These are phyloP conservation scores for Dromas ardeola DNA, from an alignment of 2,113 vertebrate genomes.

Conservation along the genomic window DNA sequence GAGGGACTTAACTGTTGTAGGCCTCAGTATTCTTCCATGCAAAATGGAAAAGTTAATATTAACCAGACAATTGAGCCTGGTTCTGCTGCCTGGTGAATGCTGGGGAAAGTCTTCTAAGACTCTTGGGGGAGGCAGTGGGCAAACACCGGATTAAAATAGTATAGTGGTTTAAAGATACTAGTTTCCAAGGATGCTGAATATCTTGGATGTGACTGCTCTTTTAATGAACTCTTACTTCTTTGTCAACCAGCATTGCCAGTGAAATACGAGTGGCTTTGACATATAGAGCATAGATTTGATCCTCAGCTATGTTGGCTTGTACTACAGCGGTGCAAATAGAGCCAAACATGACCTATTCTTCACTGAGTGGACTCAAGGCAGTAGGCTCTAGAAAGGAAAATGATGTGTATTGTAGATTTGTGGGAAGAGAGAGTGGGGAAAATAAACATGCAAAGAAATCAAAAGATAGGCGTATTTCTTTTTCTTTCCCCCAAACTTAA, in stretches of 20 bases:
- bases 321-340: not conserved
- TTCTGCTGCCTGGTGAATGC: not conserved
- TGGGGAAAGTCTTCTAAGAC: not conserved
- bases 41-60: not conserved
- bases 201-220: not conserved
- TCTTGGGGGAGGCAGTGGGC: not conserved
- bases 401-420: not conserved
- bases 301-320: not conserved
- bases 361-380: not conserved
- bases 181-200: not conserved
- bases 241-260: not conserved
- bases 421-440: not conserved
- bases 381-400: not conserved
- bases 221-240: not conserved
- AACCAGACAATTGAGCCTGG: not conserved
- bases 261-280: not conserved
- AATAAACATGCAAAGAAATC: constrained; percentile 18
- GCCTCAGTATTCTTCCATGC: not conserved
- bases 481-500: constrained; percentile 19
- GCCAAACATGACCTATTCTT: not conserved
- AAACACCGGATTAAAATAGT: not conserved
- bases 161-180: not conserved
- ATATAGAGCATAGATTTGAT: not conserved
- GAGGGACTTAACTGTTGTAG: not conserved
- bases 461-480: not conserved